These are phyloP conservation scores for Cerceris rybyensis DNA, from an alignment of 2,888 invertebrate genomes.

Conservation along the genomic window DNA sequence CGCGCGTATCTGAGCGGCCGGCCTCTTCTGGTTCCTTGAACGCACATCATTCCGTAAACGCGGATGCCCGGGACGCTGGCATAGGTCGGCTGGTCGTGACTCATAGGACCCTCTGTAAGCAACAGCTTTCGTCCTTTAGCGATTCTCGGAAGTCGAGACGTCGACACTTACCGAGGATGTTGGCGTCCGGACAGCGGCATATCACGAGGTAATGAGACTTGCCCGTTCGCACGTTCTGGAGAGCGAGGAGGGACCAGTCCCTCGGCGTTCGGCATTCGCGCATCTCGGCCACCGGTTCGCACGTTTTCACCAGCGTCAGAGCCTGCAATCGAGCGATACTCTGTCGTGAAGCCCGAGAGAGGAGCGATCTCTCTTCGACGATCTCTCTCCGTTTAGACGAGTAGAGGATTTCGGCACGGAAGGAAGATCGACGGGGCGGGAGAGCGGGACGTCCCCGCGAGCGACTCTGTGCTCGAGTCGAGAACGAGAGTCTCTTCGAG, in stretches of 20 bases:
- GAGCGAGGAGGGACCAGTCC: slow-evolving; percentile 95
- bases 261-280: slow-evolving; percentile 93
- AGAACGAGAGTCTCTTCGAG: no score
- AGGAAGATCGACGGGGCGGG: no score
- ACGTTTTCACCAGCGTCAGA: slow-evolving; percentile 95
- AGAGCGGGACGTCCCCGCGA: no score
- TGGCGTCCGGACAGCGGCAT: slow-evolving; percentile 93
- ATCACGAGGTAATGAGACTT: slow-evolving; percentile 97
- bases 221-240: slow-evolving; percentile 95
- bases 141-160: neutral
- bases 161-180: slow-evolving; percentile 88
- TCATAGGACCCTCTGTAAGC: slow-evolving; percentile 93
- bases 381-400: no score
- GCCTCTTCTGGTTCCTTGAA: slow-evolving; percentile 82
- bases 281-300: slow-evolving; percentile 96
- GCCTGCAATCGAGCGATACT: slow-evolving; percentile 83
- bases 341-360: neutral
- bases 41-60: slow-evolving; percentile 97
- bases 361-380: no score
- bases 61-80: slow-evolving; percentile 96
- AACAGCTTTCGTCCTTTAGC: neutral
- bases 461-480: no score
- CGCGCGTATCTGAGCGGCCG: slow-evolving; percentile 82
- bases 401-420: no score
- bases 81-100: slow-evolving; percentile 96